phyloP scores from a whole-genome alignment of 2,113 vertebrate species.

The Calidris pugnax region DNA sequence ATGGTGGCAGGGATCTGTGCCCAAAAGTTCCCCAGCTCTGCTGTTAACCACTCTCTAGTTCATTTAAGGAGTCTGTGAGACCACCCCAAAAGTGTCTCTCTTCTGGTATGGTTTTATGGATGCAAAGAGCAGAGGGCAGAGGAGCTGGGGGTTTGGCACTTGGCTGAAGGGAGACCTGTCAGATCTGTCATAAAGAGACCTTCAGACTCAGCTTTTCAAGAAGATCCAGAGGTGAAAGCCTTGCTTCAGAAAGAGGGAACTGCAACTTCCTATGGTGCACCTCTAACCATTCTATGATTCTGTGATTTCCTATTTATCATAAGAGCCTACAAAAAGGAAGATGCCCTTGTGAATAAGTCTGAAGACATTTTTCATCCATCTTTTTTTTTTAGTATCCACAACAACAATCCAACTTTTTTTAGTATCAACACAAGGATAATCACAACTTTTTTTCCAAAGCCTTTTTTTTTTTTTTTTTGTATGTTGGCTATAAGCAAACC shows the following conservation, averaged over 20 bases:
- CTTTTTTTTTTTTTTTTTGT: not conserved
- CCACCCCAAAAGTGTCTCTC: not conserved
- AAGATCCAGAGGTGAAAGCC: not conserved
- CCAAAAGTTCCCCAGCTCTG: not conserved
- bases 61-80: not conserved
- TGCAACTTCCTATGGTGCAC: not conserved
- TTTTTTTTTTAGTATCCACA: no score
- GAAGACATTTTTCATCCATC: not conserved
- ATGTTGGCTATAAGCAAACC: not conserved
- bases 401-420: no score
- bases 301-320: not conserved
- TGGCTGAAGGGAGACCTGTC: not conserved
- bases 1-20: not conserved
- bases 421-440: not conserved
- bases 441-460: not conserved
- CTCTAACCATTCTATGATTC: not conserved
- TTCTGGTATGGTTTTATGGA: not conserved
- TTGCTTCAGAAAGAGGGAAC: not conserved
- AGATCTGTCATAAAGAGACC: not conserved
- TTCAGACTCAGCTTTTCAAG: not conserved
- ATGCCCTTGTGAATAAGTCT: not conserved
- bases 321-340: not conserved
- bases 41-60: not conserved
- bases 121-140: not conserved
- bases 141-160: not conserved